These are phyloP conservation scores for Steatornis caripensis DNA, from an alignment of 2,113 vertebrate species.

Conservation along the genomic window DNA sequence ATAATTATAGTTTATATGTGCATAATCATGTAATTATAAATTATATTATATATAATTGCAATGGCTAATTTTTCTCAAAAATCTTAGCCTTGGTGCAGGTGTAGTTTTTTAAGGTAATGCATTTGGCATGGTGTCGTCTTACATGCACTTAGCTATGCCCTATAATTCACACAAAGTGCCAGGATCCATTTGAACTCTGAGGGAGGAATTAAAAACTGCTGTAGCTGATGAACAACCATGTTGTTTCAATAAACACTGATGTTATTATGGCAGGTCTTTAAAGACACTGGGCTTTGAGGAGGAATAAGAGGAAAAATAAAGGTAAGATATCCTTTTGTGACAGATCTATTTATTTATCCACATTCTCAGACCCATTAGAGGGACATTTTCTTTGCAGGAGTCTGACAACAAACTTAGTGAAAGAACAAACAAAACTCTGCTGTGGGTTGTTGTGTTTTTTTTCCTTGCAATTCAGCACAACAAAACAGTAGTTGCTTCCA, in stretches of 20 bases:
- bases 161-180: background rate
- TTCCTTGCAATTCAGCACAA: background rate
- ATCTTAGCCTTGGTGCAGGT: background rate
- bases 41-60: background rate
- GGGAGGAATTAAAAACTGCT: background rate
- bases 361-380: background rate
- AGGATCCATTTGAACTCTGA: background rate
- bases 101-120: slow-evolving; percentile 33
- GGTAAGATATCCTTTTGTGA: background rate
- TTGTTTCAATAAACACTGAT: background rate
- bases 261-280: background rate
- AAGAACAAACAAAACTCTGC: background rate
- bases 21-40: background rate
- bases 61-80: slow-evolving; percentile 9
- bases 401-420: background rate
- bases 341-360: background rate
- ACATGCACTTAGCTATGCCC: background rate
- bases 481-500: background rate
- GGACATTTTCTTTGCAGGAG: background rate
- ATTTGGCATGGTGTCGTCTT: background rate
- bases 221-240: background rate
- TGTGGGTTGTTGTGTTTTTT: background rate
- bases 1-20: background rate
- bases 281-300: background rate
- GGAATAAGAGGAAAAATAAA: background rate